Base-by-base conservation (phyloP, 2,888 invertebrate species). In the Amblyjoppa proteus region DNA sequence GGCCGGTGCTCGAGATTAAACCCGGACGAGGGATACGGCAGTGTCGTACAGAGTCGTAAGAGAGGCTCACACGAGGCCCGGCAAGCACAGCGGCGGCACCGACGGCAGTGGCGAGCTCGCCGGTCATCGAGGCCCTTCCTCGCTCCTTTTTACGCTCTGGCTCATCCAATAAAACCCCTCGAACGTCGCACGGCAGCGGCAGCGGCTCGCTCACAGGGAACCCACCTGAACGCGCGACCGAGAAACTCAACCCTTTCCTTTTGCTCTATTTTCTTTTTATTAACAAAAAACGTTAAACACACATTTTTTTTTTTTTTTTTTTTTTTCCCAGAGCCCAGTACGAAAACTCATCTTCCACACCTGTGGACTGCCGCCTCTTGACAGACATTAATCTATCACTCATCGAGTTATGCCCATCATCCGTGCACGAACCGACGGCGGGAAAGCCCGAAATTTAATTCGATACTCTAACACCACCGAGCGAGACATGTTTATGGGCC, bases 91-190 rank as follows among this genome's bases (percentile, higher is more conserved):
- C 53, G 49, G 28, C 53, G 49, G 61, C n/a, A 69, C 41, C 38
- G n/a, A 78, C 25, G 38, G 75, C 71, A 71, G 61, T 49, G 49
- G 28, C 49, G 20, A 76, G 64, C 41, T 28, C 20, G 51, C 41
- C 64, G 71, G 79, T 64, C 70, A 79, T 61, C 71, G 41, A 51
- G 79, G 13, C 70, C 79, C 71, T 71, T 79, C 64, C 25, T 38
- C 38, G 64, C 71, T 79, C 25, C 61, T 71, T 58, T 79, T 79
- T 79, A 79, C 79, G 79, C 71, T 79, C 79, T 51, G 49, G 64
- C 71, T 79, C 13, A 64, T 79, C 70, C 79, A 71, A 64, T 70
- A 58, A 71, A 79, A 79, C 77, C 71, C 71, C 79, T 71, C 79
- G 64, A 71, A 68, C 53, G 28, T 20, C 68, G 7, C 3, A 58